phyloP scores from a whole-genome alignment of 2,888 invertebrate genomes.

The Cantharis lateralis region DNA sequence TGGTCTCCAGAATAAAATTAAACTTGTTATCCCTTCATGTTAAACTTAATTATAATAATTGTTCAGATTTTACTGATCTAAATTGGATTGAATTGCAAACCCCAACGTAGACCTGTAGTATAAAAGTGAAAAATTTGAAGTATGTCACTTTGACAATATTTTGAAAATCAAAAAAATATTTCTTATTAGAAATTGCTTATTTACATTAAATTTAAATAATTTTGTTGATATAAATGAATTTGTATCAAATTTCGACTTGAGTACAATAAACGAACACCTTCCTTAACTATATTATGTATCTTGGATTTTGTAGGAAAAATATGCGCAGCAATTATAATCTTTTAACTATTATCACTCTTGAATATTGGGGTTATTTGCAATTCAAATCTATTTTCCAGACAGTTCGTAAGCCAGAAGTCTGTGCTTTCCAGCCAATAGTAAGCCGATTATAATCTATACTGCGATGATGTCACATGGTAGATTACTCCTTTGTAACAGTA shows the following conservation, averaged over 20 bases:
- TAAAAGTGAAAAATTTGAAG: background rate
- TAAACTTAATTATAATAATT: background rate
- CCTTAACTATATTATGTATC: background rate
- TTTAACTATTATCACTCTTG: background rate
- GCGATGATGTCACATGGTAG: too few relatives aligned
- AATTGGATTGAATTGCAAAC: background rate
- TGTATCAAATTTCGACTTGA: background rate
- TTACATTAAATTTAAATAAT: background rate
- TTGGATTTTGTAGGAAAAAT: background rate
- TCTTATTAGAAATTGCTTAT: background rate
- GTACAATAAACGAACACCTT: background rate
- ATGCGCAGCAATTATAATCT: background rate
- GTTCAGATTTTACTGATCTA: background rate
- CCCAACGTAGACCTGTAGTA: background rate
- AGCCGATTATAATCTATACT: too few relatives aligned
- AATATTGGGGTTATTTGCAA: background rate
- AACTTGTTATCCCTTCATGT: background rate
- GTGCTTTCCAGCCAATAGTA: too few relatives aligned
- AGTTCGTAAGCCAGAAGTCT: too few relatives aligned
- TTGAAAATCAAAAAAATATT: background rate
- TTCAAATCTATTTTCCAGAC: too few relatives aligned
- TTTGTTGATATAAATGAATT: background rate
- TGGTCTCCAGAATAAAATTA: background rate
- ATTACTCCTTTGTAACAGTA: too few relatives aligned
- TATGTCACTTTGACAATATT: background rate